Evolutionary conservation across 2,797 vertebrate genomes (phyloP), one percentile per base, ranked within the genome.

Genomic region (Phataginus tricuspis): DNA sequence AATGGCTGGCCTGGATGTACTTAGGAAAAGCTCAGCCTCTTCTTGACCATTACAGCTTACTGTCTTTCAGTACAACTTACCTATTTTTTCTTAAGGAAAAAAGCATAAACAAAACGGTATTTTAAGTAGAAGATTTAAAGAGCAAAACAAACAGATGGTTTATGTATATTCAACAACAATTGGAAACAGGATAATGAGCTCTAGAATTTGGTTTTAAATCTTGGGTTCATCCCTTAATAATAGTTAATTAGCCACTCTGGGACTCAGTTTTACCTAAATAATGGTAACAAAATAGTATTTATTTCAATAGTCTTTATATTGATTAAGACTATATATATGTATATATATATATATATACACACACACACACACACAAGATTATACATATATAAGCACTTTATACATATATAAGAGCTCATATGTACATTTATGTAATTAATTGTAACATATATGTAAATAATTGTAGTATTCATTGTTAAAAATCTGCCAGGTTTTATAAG

Each of bases 51-150:
- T 16, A 39, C 2, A 53, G 9, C 10, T 83, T 66, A 16, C 25
- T 92, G 71, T 14, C 3, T 75, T 75, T 69, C 53, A 53, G 77
- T 64, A 34, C n/a, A 86, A 39, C 21, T 82, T 45, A 39, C 11
- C 45, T 68, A 29, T 55, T 69, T 42, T 63, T 77, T 68, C 86
- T 85, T 84, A 93, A 53, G 18, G 71, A 77, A 77, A 69, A 91
- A 72, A 87, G 8, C 63, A 66, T 64, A 51, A 49, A 93, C 21
- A 69, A 92, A 95, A 69, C 18, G 5, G 25, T 27, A 88, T 85
- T 89, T 96, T 80, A 92, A 77, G 51, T 55, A 72, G 57, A 86
- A 94, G 57, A 78, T 18, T 66, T 74, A 79, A 80, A 83, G 86
- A 45, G 13, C 21, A 87, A 86, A 90, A 63, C 27, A 42, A 55